Percentiles rank a stretch among this genome's conserved stretches.
These are phyloP conservation scores for Megalopta genalis DNA, from an alignment of 1,140 invertebrate species.

Conservation along the genomic window DNA sequence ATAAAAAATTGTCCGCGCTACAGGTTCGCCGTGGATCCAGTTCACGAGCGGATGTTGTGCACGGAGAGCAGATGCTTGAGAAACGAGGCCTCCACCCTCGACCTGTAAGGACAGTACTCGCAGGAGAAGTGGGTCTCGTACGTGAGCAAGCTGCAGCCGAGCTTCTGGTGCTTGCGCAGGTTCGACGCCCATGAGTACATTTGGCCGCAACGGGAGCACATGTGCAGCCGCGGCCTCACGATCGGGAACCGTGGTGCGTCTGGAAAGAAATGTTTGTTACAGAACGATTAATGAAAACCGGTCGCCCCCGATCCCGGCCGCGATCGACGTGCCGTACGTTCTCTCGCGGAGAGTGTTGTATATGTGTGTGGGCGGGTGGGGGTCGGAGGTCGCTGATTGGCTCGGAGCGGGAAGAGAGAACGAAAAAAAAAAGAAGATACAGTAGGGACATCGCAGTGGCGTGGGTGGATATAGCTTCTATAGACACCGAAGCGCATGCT, in stretches of 20 bases:
- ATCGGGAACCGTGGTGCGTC: conserved; percentile 77
- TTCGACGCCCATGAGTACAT: conserved; percentile 81
- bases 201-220: conserved; percentile 78
- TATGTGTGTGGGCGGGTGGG: no score
- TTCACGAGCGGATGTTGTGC: conserved; percentile 72
- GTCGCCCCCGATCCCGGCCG: not conserved
- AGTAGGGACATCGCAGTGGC: not conserved
- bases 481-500: conserved; percentile 74
- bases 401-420: not conserved
- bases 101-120: conserved; percentile 81
- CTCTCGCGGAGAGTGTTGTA: no score
- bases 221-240: conserved; percentile 75
- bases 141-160: conserved; percentile 77
- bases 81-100: conserved; percentile 79
- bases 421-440: not conserved
- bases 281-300: not conserved
- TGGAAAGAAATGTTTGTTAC: conserved; percentile 70
- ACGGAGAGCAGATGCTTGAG: conserved; percentile 78
- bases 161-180: conserved; percentile 77
- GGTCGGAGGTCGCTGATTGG: no score
- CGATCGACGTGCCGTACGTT: not conserved
- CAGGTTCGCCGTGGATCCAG: not conserved
- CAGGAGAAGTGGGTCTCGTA: conserved; percentile 81
- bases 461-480: conserved; percentile 43
- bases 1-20: not conserved